Conservation (phyloP, 2,113 vertebrate genomes). For the Tiliqua scincoides region DNA sequence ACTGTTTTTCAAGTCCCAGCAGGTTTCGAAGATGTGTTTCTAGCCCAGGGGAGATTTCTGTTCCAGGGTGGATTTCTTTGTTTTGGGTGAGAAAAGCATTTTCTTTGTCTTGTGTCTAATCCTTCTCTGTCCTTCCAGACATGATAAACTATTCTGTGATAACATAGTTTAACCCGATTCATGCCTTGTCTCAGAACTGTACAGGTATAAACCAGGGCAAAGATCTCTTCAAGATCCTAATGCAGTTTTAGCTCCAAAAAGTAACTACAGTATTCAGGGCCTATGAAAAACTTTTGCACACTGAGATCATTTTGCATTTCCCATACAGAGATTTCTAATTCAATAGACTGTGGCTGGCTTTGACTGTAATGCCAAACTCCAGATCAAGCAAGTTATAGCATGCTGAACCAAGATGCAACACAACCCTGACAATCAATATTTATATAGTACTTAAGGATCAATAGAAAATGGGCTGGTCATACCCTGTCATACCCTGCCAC, state of each 20-base stretch:
- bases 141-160: not conserved
- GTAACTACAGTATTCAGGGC: not conserved
- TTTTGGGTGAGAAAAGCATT: conserved; percentile 11
- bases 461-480: not conserved
- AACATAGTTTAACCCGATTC: not conserved
- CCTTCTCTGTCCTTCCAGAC: not conserved
- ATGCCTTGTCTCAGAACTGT: not conserved
- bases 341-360: not conserved
- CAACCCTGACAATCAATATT: not conserved
- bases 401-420: not conserved
- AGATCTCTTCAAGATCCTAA: not conserved
- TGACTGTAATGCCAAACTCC: not conserved
- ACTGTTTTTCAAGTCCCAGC: not conserved
- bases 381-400: not conserved
- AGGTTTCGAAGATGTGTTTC: not conserved
- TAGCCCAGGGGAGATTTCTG: not conserved
- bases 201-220: not conserved
- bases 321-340: not conserved
- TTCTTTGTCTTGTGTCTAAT: conserved; percentile 2
- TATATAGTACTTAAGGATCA: not conserved
- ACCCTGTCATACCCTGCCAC: not conserved
- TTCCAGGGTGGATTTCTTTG: conserved; percentile 14
- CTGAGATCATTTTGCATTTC: not conserved
- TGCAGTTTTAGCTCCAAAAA: not conserved
- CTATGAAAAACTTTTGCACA: not conserved